phyloP scores from a whole-genome alignment of 1,140 invertebrate species.

The Drosophila kepulauana region DNA sequence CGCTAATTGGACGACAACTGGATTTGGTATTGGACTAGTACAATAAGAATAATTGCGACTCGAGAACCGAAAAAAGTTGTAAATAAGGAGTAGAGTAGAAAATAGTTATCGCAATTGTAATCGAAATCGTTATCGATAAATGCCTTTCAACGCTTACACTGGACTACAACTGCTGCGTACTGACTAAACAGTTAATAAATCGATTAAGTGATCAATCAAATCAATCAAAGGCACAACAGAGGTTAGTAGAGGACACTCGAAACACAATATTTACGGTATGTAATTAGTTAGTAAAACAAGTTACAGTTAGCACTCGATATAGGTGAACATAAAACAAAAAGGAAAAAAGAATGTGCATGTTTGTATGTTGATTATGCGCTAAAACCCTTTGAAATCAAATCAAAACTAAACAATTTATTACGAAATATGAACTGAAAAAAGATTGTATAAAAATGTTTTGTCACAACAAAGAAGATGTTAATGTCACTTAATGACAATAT shows the following conservation, averaged over 20 bases:
- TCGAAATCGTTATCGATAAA: slow-evolving; percentile 5
- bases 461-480: slow-evolving; percentile 70
- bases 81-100: slow-evolving; percentile 40
- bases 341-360: slow-evolving; percentile 47
- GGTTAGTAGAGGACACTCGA: slow-evolving; percentile 77
- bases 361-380: slow-evolving; percentile 45
- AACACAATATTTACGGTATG: slow-evolving; percentile 63
- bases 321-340: slow-evolving; percentile 60
- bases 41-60: slow-evolving; percentile 25
- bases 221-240: slow-evolving; percentile 66
- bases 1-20: slow-evolving; percentile 54
- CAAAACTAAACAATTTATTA: slow-evolving; percentile 44
- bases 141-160: slow-evolving; percentile 35
- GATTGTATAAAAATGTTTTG: slow-evolving; percentile 58
- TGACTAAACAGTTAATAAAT: slow-evolving; percentile 37
- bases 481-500: slow-evolving; percentile 52
- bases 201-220: slow-evolving; percentile 54
- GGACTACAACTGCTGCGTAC: slow-evolving; percentile 49
- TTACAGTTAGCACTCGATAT: slow-evolving; percentile 78
- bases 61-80: slow-evolving; percentile 22
- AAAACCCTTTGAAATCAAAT: slow-evolving; percentile 48
- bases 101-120: slow-evolving; percentile 13
- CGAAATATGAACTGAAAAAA: slow-evolving; percentile 60
- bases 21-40: slow-evolving; percentile 35
- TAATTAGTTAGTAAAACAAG: slow-evolving; percentile 72